A percentile compares a stretch with the other conserved stretches of the same genome.
These are phyloP conservation scores for Leuctra nigra DNA, from an alignment of 2,888 invertebrate species.

Conservation along the genomic window DNA sequence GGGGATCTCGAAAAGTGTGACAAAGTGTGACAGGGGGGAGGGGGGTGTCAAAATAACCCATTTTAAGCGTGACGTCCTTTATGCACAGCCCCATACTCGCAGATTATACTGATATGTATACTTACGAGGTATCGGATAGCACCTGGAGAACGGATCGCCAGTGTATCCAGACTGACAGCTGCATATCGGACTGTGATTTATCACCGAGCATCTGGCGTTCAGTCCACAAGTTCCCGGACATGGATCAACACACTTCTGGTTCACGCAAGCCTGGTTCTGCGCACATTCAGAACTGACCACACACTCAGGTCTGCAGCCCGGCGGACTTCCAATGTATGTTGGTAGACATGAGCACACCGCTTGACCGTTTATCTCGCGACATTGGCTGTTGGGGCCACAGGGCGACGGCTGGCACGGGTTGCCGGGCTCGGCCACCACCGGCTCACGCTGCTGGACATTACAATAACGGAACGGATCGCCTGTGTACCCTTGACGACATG, in stretches of 20 bases:
- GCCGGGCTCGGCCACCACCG: slow-evolving; percentile 32
- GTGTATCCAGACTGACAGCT: slow-evolving; percentile 57
- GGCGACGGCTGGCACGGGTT: slow-evolving; percentile 57
- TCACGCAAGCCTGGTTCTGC: slow-evolving; percentile 61
- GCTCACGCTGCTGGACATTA: slow-evolving; percentile 38
- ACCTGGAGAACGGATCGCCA: slow-evolving; percentile 53
- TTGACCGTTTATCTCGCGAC: slow-evolving; percentile 54
- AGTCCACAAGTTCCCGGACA: slow-evolving; percentile 65
- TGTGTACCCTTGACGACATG: slow-evolving; percentile 52
- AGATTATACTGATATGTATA: too few relatives aligned
- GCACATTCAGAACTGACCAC: slow-evolving; percentile 65
- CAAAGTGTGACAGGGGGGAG: too few relatives aligned
- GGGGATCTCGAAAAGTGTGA: too few relatives aligned
- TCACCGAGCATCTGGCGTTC: slow-evolving; percentile 66
- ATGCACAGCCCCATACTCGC: too few relatives aligned
- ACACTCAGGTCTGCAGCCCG: slow-evolving; percentile 66
- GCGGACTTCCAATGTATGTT: slow-evolving; percentile 56
- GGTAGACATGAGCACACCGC: slow-evolving; percentile 63
- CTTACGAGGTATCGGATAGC: slow-evolving; percentile 34
- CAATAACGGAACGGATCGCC: slow-evolving; percentile 64
- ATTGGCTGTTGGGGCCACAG: slow-evolving; percentile 58
- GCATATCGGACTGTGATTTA: slow-evolving; percentile 69
- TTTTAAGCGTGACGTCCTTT: too few relatives aligned
- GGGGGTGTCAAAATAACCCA: too few relatives aligned
- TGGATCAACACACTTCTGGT: slow-evolving; percentile 65